A percentile compares a stretch with the other conserved stretches of the same genome.
Conservation (phyloP, 2,113 vertebrate genomes). For the Asarcornis scutulata region DNA sequence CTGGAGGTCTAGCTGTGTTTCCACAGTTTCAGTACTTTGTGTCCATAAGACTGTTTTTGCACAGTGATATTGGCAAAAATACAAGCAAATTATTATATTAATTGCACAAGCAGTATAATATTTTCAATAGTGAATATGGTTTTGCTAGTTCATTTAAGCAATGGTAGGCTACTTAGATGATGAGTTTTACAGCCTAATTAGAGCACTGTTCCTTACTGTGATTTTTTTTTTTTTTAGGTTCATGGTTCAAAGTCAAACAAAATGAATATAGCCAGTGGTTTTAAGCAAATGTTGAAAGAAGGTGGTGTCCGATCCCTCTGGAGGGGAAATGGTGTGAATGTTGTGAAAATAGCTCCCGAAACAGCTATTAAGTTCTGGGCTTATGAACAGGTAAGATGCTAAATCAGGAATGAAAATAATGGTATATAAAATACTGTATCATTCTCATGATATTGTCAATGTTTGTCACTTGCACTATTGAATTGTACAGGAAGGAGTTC, state of each 20-base stretch:
- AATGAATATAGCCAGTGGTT: slow-evolving; percentile 85
- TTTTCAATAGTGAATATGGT: not conserved
- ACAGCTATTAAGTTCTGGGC: slow-evolving; percentile 95
- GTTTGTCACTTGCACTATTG: not conserved
- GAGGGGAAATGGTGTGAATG: slow-evolving; percentile 94
- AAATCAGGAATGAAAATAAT: not conserved
- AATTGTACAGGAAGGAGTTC: not conserved
- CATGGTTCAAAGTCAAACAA: slow-evolving; percentile 85
- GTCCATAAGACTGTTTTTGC: not conserved
- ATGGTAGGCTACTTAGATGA: not conserved
- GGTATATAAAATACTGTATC: not conserved
- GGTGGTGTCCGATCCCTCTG: slow-evolving; percentile 89
- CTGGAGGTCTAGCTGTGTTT: not conserved
- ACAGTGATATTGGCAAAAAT: not conserved
- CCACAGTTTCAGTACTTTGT: not conserved
- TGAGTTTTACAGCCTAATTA: not conserved
- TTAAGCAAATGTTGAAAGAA: slow-evolving; percentile 91
- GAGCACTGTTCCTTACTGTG: not conserved
- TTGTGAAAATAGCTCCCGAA: slow-evolving; percentile 95
- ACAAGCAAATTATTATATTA: not conserved
- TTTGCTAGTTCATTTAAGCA: not conserved
- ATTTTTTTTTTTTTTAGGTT: slow-evolving; percentile 79
- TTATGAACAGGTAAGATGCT: slow-evolving; percentile 88
- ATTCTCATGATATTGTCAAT: too few relatives aligned
- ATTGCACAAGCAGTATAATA: too few relatives aligned